Evolutionary conservation across 1,140 invertebrate genomes (phyloP).

Genomic region (Macrotrachela quadricornifera): DNA sequence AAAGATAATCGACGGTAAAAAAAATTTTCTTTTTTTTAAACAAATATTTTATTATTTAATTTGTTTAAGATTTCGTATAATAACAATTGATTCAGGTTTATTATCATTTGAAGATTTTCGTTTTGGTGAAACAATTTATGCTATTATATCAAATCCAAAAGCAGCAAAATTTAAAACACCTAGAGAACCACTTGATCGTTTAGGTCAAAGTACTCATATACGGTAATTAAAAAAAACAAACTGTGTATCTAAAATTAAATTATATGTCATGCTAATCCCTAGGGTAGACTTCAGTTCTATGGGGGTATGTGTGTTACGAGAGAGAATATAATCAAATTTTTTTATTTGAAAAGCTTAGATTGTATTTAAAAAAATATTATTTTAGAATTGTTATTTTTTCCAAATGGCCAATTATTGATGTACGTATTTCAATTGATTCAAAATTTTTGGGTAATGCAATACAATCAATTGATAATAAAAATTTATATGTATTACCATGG

Average conservation of each 20-base stretch:
- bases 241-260: too few relatives aligned
- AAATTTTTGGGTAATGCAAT: slow-evolving; percentile 37
- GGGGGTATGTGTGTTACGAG: too few relatives aligned
- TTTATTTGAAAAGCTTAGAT: too few relatives aligned
- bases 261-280: too few relatives aligned
- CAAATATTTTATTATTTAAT: slow-evolving; percentile 1
- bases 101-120: slow-evolving; percentile 64
- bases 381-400: slow-evolving; percentile 40
- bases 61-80: slow-evolving; percentile 46
- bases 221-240: slow-evolving; percentile 30
- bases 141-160: slow-evolving; percentile 70
- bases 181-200: slow-evolving; percentile 47
- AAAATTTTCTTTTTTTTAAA: neutral
- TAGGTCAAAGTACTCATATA: slow-evolving; percentile 52
- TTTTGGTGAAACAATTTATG: slow-evolving; percentile 51
- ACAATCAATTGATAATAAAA: too few relatives aligned
- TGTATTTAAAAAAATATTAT: too few relatives aligned
- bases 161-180: slow-evolving; percentile 44
- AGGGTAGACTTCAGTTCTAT: too few relatives aligned
- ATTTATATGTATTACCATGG: too few relatives aligned
- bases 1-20: slow-evolving; percentile 64
- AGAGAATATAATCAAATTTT: too few relatives aligned
- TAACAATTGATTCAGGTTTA: slow-evolving; percentile 62
- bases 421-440: slow-evolving; percentile 40
- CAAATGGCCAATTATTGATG: slow-evolving; percentile 37